phyloP scores from a whole-genome alignment of 2,113 vertebrate genomes.

The Micromys minutus region DNA sequence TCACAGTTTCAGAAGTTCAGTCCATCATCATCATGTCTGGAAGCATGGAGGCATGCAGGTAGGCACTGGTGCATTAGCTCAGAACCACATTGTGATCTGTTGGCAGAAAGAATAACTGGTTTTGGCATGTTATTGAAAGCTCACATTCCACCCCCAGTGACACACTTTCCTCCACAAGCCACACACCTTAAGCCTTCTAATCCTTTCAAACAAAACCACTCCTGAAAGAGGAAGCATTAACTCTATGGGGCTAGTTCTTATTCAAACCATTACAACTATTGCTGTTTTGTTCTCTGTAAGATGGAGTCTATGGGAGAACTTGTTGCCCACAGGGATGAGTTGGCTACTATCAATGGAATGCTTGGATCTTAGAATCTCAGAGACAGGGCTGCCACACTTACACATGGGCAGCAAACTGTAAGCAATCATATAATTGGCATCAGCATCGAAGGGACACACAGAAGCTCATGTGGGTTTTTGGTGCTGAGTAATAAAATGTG shows the following conservation, averaged over 20 bases:
- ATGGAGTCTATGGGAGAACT: not conserved
- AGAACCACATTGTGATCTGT: not conserved
- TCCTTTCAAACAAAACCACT: not conserved
- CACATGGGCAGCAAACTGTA: not conserved
- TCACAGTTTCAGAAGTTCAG: not conserved
- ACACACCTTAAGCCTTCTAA: not conserved
- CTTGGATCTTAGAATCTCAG: not conserved
- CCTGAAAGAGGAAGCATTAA: not conserved
- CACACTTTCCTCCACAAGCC: not conserved
- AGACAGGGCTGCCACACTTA: not conserved
- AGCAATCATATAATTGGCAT: not conserved
- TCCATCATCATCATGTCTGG: not conserved
- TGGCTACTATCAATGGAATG: not conserved
- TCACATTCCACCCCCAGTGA: not conserved
- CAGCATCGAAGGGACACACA: not conserved
- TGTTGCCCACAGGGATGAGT: not conserved
- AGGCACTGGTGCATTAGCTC: not conserved
- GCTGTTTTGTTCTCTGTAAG: not conserved
- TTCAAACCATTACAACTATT: not conserved
- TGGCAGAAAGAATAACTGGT: not conserved
- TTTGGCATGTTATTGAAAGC: not conserved
- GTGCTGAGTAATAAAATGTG: not conserved
- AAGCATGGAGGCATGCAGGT: not conserved
- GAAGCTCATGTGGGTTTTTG: not conserved
- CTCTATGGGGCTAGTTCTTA: too few relatives aligned